Evolutionary conservation across 2,888 invertebrate genomes (phyloP).

Genomic region (Callyntrura sp.): DNA sequence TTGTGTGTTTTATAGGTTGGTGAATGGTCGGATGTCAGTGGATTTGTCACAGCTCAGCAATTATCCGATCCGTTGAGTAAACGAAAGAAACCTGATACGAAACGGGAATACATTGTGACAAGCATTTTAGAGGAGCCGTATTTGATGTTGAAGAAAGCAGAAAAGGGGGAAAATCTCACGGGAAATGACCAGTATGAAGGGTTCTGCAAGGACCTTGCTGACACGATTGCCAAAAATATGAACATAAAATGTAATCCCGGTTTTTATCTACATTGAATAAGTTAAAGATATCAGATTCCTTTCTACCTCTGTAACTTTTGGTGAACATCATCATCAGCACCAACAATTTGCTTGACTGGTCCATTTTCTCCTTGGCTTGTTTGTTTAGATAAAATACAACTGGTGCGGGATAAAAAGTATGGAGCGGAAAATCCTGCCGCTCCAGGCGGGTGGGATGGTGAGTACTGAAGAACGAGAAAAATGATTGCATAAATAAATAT

Average conservation of each 20-base stretch:
- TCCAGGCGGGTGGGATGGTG: constrained; percentile 92
- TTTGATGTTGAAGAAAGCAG: constrained; percentile 91
- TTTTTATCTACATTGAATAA: not conserved
- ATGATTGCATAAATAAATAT: no score
- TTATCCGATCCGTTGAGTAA: constrained; percentile 71
- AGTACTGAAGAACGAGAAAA: constrained; percentile 85
- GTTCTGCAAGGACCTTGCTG: constrained; percentile 92
- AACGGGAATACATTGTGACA: constrained; percentile 94
- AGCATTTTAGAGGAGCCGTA: constrained; percentile 95
- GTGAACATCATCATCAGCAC: no score
- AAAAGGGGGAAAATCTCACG: constrained; percentile 88
- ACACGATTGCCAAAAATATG: constrained; percentile 89
- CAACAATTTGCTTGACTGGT: no score
- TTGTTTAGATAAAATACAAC: constrained; percentile 91
- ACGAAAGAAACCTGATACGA: constrained; percentile 88
- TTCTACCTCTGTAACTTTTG: not conserved
- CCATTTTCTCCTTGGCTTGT: not conserved
- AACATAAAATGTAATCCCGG: constrained; percentile 92
- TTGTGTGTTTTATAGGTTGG: constrained; percentile 71
- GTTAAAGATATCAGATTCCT: not conserved
- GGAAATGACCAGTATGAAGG: constrained; percentile 92
- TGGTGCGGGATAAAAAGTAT: constrained; percentile 94
- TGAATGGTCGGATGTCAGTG: constrained; percentile 81
- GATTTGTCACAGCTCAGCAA: constrained; percentile 79
- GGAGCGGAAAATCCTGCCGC: constrained; percentile 91